These are phyloP conservation scores for Norana najaformis DNA, from an alignment of 2,888 invertebrate species.

Conservation along the genomic window DNA sequence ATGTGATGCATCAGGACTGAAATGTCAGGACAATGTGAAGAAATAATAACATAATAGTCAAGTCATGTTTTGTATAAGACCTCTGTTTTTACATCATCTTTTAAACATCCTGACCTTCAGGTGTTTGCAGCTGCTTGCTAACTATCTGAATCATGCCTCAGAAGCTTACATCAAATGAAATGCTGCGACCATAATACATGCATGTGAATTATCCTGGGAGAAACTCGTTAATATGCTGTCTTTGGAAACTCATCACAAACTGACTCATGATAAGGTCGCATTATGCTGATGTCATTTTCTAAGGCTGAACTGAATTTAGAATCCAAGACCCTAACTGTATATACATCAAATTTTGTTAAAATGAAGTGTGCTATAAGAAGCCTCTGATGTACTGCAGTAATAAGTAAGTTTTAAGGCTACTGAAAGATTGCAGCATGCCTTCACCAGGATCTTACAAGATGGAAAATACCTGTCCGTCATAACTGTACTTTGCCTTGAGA, in stretches of 20 bases:
- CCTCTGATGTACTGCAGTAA: background rate
- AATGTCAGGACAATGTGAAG: too few relatives aligned
- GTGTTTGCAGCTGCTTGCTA: too few relatives aligned
- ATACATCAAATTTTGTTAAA: background rate
- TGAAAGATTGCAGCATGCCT: background rate
- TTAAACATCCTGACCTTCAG: too few relatives aligned
- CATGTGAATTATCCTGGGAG: background rate
- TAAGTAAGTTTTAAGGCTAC: background rate
- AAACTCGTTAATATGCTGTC: background rate
- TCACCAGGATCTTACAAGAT: background rate
- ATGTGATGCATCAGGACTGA: too few relatives aligned
- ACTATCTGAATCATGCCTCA: too few relatives aligned
- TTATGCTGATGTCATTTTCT: background rate
- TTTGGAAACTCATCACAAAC: background rate
- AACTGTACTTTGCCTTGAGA: conserved; percentile 65
- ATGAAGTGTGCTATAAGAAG: background rate
- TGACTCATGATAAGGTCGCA: background rate
- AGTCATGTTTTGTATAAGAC: too few relatives aligned
- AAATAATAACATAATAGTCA: too few relatives aligned
- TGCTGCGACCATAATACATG: background rate
- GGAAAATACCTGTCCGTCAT: conserved; percentile 62
- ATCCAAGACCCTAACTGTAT: background rate
- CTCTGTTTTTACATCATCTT: too few relatives aligned
- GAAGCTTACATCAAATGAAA: too few relatives aligned
- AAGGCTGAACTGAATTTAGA: background rate